phyloP scores from a whole-genome alignment of 2,888 invertebrate genomes.

The Aphodius granarius region DNA sequence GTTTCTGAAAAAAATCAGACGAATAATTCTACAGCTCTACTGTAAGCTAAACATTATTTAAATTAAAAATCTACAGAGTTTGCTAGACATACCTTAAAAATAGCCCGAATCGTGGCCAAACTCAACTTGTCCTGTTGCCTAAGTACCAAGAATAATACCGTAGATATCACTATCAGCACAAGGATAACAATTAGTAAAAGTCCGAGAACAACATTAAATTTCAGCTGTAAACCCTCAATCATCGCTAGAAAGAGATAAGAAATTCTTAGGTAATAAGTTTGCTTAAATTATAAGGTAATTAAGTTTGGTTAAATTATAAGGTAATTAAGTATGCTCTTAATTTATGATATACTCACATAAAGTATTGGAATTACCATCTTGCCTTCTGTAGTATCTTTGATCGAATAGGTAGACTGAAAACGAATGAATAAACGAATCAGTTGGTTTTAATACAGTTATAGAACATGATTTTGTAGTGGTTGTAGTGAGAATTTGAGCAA shows the following conservation, averaged over 20 bases:
- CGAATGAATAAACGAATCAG: not conserved
- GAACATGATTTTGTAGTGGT: not conserved
- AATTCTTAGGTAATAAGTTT: too few relatives aligned
- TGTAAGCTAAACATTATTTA: too few relatives aligned
- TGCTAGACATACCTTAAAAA: constrained; percentile 6
- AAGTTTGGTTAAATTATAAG: not conserved
- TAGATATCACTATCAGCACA: not conserved
- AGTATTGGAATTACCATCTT: not conserved
- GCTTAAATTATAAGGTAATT: not conserved
- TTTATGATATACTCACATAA: not conserved
- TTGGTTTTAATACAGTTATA: not conserved
- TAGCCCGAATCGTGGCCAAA: not conserved
- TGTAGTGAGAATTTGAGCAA: not conserved
- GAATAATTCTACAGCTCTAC: too few relatives aligned
- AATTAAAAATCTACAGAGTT: not conserved
- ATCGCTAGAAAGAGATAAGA: not conserved
- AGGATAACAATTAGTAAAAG: not conserved
- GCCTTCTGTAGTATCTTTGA: constrained; percentile 18
- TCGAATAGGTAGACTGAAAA: constrained; percentile 22
- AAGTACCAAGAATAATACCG: not conserved
- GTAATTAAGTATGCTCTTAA: not conserved
- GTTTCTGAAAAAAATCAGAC: constrained; percentile 32
- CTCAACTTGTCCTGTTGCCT: constrained; percentile 4
- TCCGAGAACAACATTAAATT: not conserved
- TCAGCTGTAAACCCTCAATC: not conserved